Conservation (phyloP, 2,888 invertebrate species). For the Oligia fasciuncula region DNA sequence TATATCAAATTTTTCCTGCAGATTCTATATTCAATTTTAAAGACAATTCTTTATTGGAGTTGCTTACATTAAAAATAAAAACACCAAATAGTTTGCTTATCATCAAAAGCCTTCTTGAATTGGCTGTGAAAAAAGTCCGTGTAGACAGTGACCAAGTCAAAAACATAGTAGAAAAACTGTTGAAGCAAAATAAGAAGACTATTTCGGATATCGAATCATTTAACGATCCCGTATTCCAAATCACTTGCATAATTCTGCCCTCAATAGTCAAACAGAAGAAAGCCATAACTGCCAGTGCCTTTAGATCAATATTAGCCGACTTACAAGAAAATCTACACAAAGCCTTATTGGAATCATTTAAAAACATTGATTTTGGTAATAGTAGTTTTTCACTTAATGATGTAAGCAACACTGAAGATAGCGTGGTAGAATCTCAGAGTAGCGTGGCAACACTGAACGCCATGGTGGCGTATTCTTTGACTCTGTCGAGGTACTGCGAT, state of each 20-base stretch:
- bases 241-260: slow-evolving; percentile 82
- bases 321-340: slow-evolving; percentile 84
- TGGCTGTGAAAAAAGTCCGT: slow-evolving; percentile 83
- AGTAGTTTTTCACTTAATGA: slow-evolving; percentile 63
- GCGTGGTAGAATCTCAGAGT: slow-evolving; percentile 73
- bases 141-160: slow-evolving; percentile 81
- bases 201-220: slow-evolving; percentile 78
- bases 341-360: slow-evolving; percentile 80
- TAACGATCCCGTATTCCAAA: slow-evolving; percentile 82
- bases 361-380: slow-evolving; percentile 79
- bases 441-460: slow-evolving; percentile 82
- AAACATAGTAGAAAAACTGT: slow-evolving; percentile 79
- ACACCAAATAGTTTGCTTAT: slow-evolving; percentile 77
- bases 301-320: slow-evolving; percentile 82
- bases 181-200: slow-evolving; percentile 74
- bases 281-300: slow-evolving; percentile 80
- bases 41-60: slow-evolving; percentile 75
- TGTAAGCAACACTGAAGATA: slow-evolving; percentile 77
- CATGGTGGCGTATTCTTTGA: slow-evolving; percentile 84
- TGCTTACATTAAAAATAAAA: slow-evolving; percentile 82
- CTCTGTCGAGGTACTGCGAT: slow-evolving; percentile 84
- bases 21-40: slow-evolving; percentile 81
- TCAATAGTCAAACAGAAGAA: slow-evolving; percentile 84
- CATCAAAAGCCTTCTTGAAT: slow-evolving; percentile 80
- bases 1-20: slow-evolving; percentile 83